Conservation (phyloP, 1,140 invertebrate species). For the Dendrolimus punctatus region DNA sequence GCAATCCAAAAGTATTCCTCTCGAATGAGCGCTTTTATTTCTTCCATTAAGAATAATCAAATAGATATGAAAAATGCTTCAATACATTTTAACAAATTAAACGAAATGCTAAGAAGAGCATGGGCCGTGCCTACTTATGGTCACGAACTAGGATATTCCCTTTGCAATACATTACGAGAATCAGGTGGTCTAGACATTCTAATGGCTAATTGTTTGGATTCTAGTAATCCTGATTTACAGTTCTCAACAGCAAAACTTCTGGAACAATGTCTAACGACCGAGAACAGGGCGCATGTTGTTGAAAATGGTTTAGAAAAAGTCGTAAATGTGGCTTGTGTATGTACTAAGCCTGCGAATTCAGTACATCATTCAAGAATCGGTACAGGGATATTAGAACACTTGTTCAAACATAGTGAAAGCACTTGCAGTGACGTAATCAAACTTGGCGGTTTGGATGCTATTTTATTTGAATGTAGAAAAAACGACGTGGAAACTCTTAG, state of each 20-base stretch:
- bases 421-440: slow-evolving; percentile 94
- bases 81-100: slow-evolving; percentile 80
- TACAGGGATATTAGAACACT: slow-evolving; percentile 94
- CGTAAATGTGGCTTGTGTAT: slow-evolving; percentile 90
- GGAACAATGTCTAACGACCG: slow-evolving; percentile 95
- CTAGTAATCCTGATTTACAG: slow-evolving; percentile 81
- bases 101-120: slow-evolving; percentile 87
- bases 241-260: slow-evolving; percentile 90
- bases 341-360: slow-evolving; percentile 82
- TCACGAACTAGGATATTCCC: slow-evolving; percentile 84
- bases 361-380: slow-evolving; percentile 92
- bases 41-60: slow-evolving; percentile 73
- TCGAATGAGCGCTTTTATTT: slow-evolving; percentile 79
- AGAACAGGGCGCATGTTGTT: slow-evolving; percentile 95
- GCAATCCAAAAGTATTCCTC: slow-evolving; percentile 87
- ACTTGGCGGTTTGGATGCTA: slow-evolving; percentile 89
- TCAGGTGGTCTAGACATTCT: slow-evolving; percentile 92
- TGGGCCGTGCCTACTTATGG: slow-evolving; percentile 96
- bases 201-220: slow-evolving; percentile 83
- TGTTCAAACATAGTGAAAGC: slow-evolving; percentile 98
- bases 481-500: slow-evolving; percentile 93
- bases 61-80: slow-evolving; percentile 74
- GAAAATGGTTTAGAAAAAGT: slow-evolving; percentile 94
- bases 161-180: slow-evolving; percentile 92
- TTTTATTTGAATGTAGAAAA: slow-evolving; percentile 95